Base-by-base conservation (phyloP, 2,113 vertebrate species). In the Thymallus thymallus region DNA sequence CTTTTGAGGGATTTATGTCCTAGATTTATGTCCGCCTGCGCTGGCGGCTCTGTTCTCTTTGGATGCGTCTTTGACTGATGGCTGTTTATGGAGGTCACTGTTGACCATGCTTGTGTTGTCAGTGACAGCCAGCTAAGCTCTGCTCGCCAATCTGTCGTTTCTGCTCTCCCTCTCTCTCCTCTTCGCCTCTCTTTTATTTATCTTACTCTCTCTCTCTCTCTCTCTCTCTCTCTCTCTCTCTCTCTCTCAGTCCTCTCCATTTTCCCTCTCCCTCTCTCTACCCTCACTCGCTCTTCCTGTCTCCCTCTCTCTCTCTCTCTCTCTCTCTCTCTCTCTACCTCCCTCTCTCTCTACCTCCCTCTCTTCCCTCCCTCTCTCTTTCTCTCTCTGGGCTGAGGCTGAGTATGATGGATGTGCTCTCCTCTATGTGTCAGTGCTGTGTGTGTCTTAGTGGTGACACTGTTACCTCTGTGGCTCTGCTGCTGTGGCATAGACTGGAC, bases 21-120 rank as follows among this genome's bases (percentile, higher is more conserved):
- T 24, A 7, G 41, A 3, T 2, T n/a, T n/a, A n/a, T n/a, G n/a
- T 41, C 20, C 63, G 68, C n/a, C n/a, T 67, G 58, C 4, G 18
- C 7, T 48, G 32, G 62, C 23, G 4, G 45, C 45, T 22, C 58
- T 72, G 55, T 32, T 74, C 35, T 62, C 14, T 60, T 68, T 68
- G 32, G 29, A 23, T 56, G 29, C n/a, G 23, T 41, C 56, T 35
- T 64, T 65, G 68, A 79, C 71, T 82, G 74, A 75, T 18, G 78
- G 73, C 75, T 80, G 80, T 64, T 45, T 86, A 76, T 86, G 71
- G 64, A 81, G 86, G 88, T 90, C 84, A 74, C 32, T 72, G 82
- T 80, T 83, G 85, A 85, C 80, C 80, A 79, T 71, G 75, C 83
- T 64, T 74, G 73, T 82, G 71, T 75, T 84, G 78, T 80, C 71